Evolutionary conservation across 2,888 invertebrate species (phyloP).

Genomic region (Carcina quercana): DNA sequence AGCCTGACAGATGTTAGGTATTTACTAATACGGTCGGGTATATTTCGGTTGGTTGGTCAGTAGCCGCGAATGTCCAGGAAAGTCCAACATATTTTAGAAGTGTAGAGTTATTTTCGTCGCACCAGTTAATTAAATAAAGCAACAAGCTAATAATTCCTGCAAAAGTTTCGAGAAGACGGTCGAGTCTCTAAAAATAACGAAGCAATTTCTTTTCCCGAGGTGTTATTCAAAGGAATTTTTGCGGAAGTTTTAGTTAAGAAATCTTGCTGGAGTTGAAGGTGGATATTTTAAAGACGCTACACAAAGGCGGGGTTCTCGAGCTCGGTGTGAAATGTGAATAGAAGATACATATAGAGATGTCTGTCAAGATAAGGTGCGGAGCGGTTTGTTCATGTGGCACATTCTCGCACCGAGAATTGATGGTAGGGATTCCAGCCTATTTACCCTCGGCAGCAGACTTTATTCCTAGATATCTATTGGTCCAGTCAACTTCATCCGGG

Average conservation of each 20-base stretch:
- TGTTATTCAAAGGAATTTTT: constrained; percentile 7
- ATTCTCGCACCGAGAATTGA: constrained; percentile 29
- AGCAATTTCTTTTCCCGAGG: constrained; percentile 2
- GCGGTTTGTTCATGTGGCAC: constrained; percentile 26
- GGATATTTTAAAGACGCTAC: constrained; percentile 12
- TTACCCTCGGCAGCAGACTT: constrained; percentile 1
- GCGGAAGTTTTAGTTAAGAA: constrained; percentile 6
- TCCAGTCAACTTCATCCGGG: no score
- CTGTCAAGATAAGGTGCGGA: constrained; percentile 26
- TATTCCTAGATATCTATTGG: no score
- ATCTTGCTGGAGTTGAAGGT: constrained; percentile 4
- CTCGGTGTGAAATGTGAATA: constrained; percentile 23
- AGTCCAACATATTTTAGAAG: no score
- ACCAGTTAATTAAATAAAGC: no score
- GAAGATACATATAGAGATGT: constrained; percentile 28
- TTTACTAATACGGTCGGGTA: no score
- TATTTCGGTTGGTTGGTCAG: no score
- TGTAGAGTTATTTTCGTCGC: no score
- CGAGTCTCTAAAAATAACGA: background rate
- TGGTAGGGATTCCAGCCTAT: constrained; percentile 22
- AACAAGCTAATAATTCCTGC: background rate
- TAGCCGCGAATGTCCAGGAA: no score
- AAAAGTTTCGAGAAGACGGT: background rate
- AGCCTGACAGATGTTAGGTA: no score
- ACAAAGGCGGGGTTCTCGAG: constrained; percentile 21